phyloP scores from a whole-genome alignment of 2,888 invertebrate species.

The Seira musarum region DNA sequence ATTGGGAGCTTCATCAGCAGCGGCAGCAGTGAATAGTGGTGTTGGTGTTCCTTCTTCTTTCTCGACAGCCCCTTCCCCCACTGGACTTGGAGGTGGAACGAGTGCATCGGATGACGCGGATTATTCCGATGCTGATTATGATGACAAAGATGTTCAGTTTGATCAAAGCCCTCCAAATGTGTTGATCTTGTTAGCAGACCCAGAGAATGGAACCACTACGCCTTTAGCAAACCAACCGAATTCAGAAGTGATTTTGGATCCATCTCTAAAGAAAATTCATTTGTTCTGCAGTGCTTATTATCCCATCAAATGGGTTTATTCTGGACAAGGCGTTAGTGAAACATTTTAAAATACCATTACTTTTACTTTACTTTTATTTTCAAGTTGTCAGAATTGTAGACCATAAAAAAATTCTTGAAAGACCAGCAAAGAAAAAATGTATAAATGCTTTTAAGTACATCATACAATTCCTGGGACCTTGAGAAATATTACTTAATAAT shows the following conservation, averaged over 20 bases:
- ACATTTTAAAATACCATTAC: too few species aligned
- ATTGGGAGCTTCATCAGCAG: slow-evolving; percentile 32
- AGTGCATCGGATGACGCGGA: slow-evolving; percentile 38
- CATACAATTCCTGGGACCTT: too few species aligned
- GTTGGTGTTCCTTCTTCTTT: slow-evolving; percentile 1
- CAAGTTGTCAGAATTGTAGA: too few species aligned
- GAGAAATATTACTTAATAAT: too few species aligned
- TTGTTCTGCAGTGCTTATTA: slow-evolving; percentile 65
- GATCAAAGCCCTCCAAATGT: slow-evolving; percentile 62
- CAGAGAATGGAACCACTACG: slow-evolving; percentile 55
- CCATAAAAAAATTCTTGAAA: slow-evolving; percentile 27
- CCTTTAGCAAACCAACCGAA: slow-evolving; percentile 57
- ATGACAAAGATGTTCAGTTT: slow-evolving; percentile 62
- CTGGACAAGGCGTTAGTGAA: slow-evolving; percentile 55
- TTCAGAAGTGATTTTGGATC: slow-evolving; percentile 56
- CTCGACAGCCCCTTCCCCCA: background rate
- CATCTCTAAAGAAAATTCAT: slow-evolving; percentile 58
- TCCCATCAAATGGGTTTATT: slow-evolving; percentile 58
- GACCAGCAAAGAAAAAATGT: slow-evolving; percentile 26
- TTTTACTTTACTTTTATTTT: background rate
- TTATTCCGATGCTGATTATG: slow-evolving; percentile 57
- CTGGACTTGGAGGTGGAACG: slow-evolving; percentile 3
- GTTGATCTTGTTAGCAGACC: slow-evolving; percentile 58
- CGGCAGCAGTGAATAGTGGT: slow-evolving; percentile 31
- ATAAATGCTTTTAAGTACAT: too few species aligned